phyloP scores from a whole-genome alignment of 2,797 vertebrate species.

The Spatula clypeata region DNA sequence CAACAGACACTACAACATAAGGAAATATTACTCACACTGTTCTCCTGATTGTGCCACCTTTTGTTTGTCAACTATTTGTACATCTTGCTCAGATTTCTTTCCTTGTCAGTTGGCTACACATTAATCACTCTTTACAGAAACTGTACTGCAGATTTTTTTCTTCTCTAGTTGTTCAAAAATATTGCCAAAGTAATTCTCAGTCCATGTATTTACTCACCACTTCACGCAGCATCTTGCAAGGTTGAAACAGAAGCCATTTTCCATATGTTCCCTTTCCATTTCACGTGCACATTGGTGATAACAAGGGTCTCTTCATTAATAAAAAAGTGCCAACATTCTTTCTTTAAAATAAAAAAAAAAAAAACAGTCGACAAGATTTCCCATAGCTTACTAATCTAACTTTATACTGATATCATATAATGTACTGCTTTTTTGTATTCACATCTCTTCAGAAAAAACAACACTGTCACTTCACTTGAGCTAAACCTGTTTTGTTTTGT shows the following conservation, averaged over 20 bases:
- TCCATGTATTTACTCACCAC: slow-evolving; percentile 25
- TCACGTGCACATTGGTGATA: background rate
- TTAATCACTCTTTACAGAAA: background rate
- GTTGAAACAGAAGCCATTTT: slow-evolving; percentile 27
- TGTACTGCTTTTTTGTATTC: background rate
- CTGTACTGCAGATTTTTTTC: background rate
- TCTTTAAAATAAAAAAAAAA: background rate
- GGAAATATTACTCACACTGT: background rate
- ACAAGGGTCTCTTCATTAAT: background rate
- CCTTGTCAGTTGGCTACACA: background rate
- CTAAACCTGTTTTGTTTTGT: background rate
- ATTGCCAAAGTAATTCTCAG: background rate
- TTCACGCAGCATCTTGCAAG: slow-evolving; percentile 27
- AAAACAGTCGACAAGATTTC: background rate
- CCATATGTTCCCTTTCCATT: slow-evolving; percentile 46
- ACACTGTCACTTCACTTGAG: background rate
- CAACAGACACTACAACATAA: background rate
- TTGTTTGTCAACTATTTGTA: background rate
- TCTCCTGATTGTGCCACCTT: background rate
- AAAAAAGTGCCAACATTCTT: background rate
- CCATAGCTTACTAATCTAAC: background rate
- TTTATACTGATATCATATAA: background rate
- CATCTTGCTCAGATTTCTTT: background rate
- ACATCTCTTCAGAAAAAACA: background rate
- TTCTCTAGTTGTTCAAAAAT: background rate